Evolutionary conservation across 1,140 invertebrate genomes (phyloP), one percentile per base, ranked within the genome.

Genomic region (Zaprionus tsacasi): DNA sequence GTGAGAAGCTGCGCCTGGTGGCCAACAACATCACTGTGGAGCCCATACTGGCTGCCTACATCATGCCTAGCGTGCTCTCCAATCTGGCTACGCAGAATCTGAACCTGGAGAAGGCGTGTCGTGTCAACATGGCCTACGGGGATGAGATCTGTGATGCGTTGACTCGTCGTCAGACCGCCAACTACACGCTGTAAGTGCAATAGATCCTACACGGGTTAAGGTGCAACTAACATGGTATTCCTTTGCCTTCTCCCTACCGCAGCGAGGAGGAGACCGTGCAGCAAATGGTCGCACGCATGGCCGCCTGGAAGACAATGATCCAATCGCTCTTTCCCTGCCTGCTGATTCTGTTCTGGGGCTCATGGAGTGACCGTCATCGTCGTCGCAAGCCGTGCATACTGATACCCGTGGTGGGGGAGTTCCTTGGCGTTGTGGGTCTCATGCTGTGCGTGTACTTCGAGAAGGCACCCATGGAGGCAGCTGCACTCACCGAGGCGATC

Each of bases 341-440:
- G 13, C 92, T 97, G 50, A 95, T 97, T 52, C 93, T 97, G 77
- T 96, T 97, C 93, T 93, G 97, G 82, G 96, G 97, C 48, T 95
- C 96, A 1, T 96, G 96, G 94, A 96, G 96, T 79, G 96, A 97
- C 83, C 94, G 92, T 65, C 94, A 94, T 91, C 96, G 94, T 1
- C 95, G 95, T 27, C 94, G 97, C 70, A 98, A 98, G 91, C 95
- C 97, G 6, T 97, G 97, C 79, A 96, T 98, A 94, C 93, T 98
- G 0, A 89, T 98, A 30, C 96, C 97, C 0, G 96, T 97, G 63
- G 92, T 97, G 52, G 97, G 97, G 0, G 96, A 97, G 79, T 95
- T 97, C 70, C 83, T 97, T 12, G 96, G 96, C 5, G 95, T 95
- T 56, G 93, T 97, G 2, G 96, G 96, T 8, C 94, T 97, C 0